Percentiles rank a stretch among this genome's conserved stretches.
phyloP scores from a whole-genome alignment of 2,113 vertebrate genomes.

The Clarias magur region DNA sequence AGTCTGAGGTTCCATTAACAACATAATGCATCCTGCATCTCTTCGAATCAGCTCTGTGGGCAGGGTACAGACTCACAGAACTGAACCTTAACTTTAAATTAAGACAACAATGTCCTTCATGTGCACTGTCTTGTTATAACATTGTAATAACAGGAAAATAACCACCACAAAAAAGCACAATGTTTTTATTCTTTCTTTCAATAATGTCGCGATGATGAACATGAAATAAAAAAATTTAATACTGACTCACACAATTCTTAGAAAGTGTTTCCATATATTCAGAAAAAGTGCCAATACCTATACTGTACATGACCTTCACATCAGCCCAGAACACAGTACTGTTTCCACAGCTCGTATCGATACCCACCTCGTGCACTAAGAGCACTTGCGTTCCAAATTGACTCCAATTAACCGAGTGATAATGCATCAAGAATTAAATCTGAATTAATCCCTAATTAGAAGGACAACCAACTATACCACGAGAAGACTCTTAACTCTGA shows the following conservation, averaged over 20 bases:
- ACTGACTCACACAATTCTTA: neutral
- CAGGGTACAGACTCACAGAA: neutral
- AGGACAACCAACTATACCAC: conserved; percentile 58
- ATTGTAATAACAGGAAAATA: conserved; percentile 1
- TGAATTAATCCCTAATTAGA: conserved; percentile 66
- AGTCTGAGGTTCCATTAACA: conserved; percentile 25
- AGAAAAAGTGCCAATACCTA: neutral
- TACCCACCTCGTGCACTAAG: conserved; percentile 49
- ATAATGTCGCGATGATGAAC: conserved; percentile 5
- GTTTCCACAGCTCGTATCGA: conserved; percentile 55
- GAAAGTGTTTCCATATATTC: neutral
- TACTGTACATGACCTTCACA: neutral
- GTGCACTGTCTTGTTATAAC: conserved; percentile 1
- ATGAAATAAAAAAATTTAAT: neutral
- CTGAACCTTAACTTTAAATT: neutral
- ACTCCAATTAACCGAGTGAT: conserved; percentile 61
- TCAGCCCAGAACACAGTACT: conserved; percentile 43
- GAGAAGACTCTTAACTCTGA: conserved; percentile 59
- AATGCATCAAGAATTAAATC: neutral
- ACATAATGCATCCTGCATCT: conserved; percentile 3
- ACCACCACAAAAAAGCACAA: neutral
- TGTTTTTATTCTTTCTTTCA: too few relatives aligned
- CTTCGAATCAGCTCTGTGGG: neutral
- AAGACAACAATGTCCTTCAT: neutral
- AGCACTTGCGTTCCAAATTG: conserved; percentile 40